Base-by-base conservation (phyloP, 2,113 vertebrate species). In the Puntigrus tetrazona region DNA sequence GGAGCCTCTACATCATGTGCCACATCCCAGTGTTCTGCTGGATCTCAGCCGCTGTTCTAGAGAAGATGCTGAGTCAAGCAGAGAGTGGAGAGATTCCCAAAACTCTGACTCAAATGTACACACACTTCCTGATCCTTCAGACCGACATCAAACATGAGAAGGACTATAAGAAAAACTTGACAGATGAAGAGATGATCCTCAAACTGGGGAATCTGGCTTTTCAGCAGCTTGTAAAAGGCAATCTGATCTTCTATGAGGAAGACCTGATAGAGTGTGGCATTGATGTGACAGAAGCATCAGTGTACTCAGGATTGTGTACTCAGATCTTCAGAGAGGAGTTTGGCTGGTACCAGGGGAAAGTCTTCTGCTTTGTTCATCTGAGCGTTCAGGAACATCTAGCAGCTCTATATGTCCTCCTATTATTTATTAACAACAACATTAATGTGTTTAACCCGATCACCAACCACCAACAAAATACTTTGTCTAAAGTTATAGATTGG, bases 231-330 rank as follows among this genome's bases (percentile, higher is more conserved):
- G 14, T 18, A 6, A 65, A 31, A 65, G 27, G 61, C 13, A 65
- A 65, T 29, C 5, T 31, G 14, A 65, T 65, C 61, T 65, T 65
- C 61, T 65, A 59, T 11, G 57, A 59, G 57, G 57, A 59, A 25
- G 57, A 59, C n/a, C n/a, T 59, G 57, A 59, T 25, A 67, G 63
- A 67, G 63, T 67, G 63, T 67, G 63, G 63, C 16, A 67, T 67
- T 67, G 31, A 67, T 67, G 31, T 20, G 63, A 34, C 31, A 36
- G 63, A 67, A 67, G 63, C 63, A 34, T 67, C 63, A 22, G 31
- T 67, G 4, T 63, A 63, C 59, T 63, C 59, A 63, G 59, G 59
- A 63, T 63, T 63, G 59, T 63, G 59, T 25, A 29, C 59, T 63
- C 59, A 63, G 25, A 29, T 63, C 59, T 63, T 63, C 25, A 63